Evolutionary conservation across 1,140 invertebrate species (phyloP).

Genomic region (Heliothis subflexa): DNA sequence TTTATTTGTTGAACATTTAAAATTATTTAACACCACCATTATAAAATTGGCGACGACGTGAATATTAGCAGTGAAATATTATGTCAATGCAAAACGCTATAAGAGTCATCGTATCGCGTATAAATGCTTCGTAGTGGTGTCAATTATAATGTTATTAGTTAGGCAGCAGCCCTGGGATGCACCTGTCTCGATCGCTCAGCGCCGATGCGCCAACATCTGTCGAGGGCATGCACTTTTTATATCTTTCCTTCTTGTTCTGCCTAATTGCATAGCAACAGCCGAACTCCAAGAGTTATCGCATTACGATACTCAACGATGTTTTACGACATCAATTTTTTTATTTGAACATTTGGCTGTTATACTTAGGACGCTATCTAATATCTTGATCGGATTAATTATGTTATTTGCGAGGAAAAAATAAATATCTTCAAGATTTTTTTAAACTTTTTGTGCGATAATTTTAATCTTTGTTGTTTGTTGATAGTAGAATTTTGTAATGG

Average conservation of each 20-base stretch:
- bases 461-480: slow-evolving; percentile 10
- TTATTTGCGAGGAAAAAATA: slow-evolving; percentile 21
- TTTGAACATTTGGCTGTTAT: slow-evolving; percentile 22
- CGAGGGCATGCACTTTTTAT: slow-evolving; percentile 69
- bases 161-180: slow-evolving; percentile 70
- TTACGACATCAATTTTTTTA: slow-evolving; percentile 34
- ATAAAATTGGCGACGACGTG: slow-evolving; percentile 14
- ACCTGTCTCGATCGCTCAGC: slow-evolving; percentile 77
- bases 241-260: slow-evolving; percentile 66
- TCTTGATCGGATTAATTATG: slow-evolving; percentile 41
- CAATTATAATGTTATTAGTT: slow-evolving; percentile 43
- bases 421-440: not conserved
- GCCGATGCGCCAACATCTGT: slow-evolving; percentile 77
- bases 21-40: slow-evolving; percentile 18
- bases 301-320: slow-evolving; percentile 53
- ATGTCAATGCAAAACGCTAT: not conserved
- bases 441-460: not conserved
- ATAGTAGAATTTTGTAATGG: slow-evolving; percentile 3
- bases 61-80: slow-evolving; percentile 14
- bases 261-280: slow-evolving; percentile 69
- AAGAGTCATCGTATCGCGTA: slow-evolving; percentile 8
- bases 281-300: slow-evolving; percentile 55
- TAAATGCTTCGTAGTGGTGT: slow-evolving; percentile 12
- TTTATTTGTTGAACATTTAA: slow-evolving; percentile 6
- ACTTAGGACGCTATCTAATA: slow-evolving; percentile 36